A percentile compares a stretch with the other conserved stretches of the same genome.
phyloP scores from a whole-genome alignment of 1,140 invertebrate species.

The Vanessa atalanta region DNA sequence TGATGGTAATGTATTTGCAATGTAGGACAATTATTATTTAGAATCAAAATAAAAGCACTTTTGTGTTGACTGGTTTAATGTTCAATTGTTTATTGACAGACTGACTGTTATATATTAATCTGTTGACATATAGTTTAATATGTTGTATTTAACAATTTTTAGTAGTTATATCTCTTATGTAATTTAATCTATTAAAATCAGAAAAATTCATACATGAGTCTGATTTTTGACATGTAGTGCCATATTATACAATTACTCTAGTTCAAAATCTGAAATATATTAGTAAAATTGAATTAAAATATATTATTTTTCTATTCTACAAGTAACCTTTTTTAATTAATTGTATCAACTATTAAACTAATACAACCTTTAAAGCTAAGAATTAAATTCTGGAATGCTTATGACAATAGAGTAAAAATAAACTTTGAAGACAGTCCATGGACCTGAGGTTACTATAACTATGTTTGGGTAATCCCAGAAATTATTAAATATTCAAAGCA shows the following conservation, averaged over 20 bases:
- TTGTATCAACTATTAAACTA: not conserved
- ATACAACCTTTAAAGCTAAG: not conserved
- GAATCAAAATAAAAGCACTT: slow-evolving; percentile 13
- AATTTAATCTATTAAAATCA: not conserved
- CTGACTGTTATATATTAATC: slow-evolving; percentile 3
- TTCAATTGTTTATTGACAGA: slow-evolving; percentile 24
- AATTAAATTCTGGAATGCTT: not conserved
- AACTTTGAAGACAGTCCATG: no score
- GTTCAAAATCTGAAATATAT: slow-evolving; percentile 7
- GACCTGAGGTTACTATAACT: no score
- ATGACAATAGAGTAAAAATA: not conserved
- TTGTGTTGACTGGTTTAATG: slow-evolving; percentile 29
- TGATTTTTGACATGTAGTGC: slow-evolving; percentile 16
- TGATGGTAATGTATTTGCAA: slow-evolving; percentile 36
- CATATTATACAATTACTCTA: slow-evolving; percentile 15
- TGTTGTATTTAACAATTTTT: slow-evolving; percentile 6
- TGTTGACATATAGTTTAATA: slow-evolving; percentile 9
- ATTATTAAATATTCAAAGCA: not conserved
- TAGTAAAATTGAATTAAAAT: slow-evolving; percentile 1
- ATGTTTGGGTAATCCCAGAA: not conserved
- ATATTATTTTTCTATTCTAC: slow-evolving; percentile 5
- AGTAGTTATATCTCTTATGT: slow-evolving; percentile 4
- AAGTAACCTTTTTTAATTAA: not conserved
- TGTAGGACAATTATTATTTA: slow-evolving; percentile 20
- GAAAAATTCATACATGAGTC: not conserved